Evolutionary conservation across 2,113 vertebrate species (phyloP).

Genomic region (Daboia siamensis): DNA sequence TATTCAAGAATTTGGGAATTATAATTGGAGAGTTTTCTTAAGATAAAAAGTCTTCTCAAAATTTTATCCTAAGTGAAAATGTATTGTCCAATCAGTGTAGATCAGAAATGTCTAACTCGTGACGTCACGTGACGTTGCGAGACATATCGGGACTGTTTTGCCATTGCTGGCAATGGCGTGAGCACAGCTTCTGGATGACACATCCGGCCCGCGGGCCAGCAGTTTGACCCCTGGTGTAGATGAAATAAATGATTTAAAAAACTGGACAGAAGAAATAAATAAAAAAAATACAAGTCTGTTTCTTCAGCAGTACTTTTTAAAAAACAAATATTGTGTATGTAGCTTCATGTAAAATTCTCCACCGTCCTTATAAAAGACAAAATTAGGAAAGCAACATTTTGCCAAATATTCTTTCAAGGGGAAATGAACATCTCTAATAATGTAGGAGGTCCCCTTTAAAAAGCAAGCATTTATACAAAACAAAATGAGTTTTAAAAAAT

Average conservation of each 20-base stretch:
- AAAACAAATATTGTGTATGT: neutral
- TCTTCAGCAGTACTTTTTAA: neutral
- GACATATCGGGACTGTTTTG: too few relatives aligned
- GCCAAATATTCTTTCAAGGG: neutral
- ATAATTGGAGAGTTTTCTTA: neutral
- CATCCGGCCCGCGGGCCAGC: too few relatives aligned
- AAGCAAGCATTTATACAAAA: neutral
- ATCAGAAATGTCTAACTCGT: too few relatives aligned
- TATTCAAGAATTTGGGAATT: neutral
- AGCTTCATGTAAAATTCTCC: neutral
- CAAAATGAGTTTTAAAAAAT: neutral
- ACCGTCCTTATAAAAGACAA: neutral
- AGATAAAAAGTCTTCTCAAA: neutral
- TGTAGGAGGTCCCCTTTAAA: neutral
- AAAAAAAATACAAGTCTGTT: neutral
- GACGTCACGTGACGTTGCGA: too few relatives aligned
- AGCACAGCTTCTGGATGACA: too few relatives aligned
- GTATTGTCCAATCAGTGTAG: neutral
- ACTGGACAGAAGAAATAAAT: neutral
- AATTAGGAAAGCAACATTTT: neutral
- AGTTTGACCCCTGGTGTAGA: neutral
- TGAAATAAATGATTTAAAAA: neutral
- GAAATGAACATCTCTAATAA: neutral
- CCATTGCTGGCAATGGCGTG: too few relatives aligned
- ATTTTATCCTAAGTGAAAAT: neutral